A percentile compares a stretch with the other conserved stretches of the same genome.
phyloP scores from a whole-genome alignment of 2,888 invertebrate genomes.

The Oligia fasciuncula region DNA sequence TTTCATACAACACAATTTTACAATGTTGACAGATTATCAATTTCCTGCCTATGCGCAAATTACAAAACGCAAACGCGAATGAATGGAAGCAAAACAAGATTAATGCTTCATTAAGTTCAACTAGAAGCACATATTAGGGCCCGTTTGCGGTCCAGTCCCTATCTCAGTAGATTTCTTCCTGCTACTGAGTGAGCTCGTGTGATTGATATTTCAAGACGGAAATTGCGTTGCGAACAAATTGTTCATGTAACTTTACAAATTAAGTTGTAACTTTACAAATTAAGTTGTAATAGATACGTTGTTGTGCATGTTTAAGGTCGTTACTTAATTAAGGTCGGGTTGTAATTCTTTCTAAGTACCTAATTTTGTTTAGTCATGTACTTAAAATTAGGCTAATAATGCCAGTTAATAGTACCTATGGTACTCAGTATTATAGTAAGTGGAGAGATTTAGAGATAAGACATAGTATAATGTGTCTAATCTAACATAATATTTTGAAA shows the following conservation, averaged over 20 bases:
- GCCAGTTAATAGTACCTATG: background rate
- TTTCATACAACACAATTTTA: background rate
- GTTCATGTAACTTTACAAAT: slow-evolving; percentile 44
- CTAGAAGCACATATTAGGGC: slow-evolving; percentile 54
- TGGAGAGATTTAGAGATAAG: background rate
- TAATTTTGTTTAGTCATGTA: slow-evolving; percentile 2
- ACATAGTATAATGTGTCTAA: background rate
- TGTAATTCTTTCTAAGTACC: slow-evolving; percentile 29
- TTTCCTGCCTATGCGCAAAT: slow-evolving; percentile 26
- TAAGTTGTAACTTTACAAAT: slow-evolving; percentile 29
- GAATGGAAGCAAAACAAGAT: slow-evolving; percentile 52
- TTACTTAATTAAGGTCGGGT: slow-evolving; percentile 28
- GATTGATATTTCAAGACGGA: slow-evolving; percentile 63
- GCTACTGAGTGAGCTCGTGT: slow-evolving; percentile 40
- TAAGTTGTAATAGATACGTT: slow-evolving; percentile 17
- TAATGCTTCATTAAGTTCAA: slow-evolving; percentile 58
- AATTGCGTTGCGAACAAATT: slow-evolving; percentile 52
- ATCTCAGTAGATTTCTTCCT: slow-evolving; percentile 64
- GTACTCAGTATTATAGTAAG: background rate
- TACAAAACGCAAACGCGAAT: slow-evolving; percentile 33
- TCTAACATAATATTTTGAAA: background rate
- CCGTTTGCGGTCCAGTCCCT: slow-evolving; percentile 59
- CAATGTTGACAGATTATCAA: slow-evolving; percentile 21
- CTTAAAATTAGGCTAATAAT: slow-evolving; percentile 15
- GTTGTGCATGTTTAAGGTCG: slow-evolving; percentile 29